These are phyloP conservation scores for Ganaspis brasiliensis DNA, from an alignment of 2,888 invertebrate genomes.

Conservation along the genomic window DNA sequence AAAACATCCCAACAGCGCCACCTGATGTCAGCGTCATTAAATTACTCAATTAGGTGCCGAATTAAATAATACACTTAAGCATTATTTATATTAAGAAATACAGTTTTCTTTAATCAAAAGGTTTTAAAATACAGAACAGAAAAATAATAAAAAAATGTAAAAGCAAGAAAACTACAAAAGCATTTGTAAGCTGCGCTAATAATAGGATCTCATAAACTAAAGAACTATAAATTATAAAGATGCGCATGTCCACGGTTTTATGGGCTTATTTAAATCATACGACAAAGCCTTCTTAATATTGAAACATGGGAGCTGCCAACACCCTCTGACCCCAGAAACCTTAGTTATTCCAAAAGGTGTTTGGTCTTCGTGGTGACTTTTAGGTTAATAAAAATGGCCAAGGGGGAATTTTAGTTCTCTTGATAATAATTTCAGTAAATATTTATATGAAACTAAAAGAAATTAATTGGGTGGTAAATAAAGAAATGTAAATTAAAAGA, in stretches of 20 bases:
- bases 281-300: constrained; percentile 73
- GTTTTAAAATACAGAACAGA: neutral
- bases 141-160: constrained; percentile 56
- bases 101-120: neutral
- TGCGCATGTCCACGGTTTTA: constrained; percentile 62
- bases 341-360: constrained; percentile 13
- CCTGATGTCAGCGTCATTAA: too few species aligned
- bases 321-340: constrained; percentile 25
- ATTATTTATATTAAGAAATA: too few species aligned
- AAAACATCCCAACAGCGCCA: neutral
- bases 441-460: too few species aligned
- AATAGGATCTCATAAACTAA: constrained; percentile 75
- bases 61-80: too few species aligned
- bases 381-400: neutral
- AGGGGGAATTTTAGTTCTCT: neutral
- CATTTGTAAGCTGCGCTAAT: constrained; percentile 65
- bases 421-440: neutral
- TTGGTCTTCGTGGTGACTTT: constrained; percentile 2
- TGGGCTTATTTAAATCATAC: constrained; percentile 74
- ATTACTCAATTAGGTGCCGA: too few species aligned
- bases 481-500: too few species aligned
- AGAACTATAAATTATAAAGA: constrained; percentile 68
- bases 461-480: too few species aligned
- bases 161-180: constrained; percentile 56
- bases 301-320: constrained; percentile 64